phyloP scores from a whole-genome alignment of 2,797 vertebrate species.

The Menidia menidia region DNA sequence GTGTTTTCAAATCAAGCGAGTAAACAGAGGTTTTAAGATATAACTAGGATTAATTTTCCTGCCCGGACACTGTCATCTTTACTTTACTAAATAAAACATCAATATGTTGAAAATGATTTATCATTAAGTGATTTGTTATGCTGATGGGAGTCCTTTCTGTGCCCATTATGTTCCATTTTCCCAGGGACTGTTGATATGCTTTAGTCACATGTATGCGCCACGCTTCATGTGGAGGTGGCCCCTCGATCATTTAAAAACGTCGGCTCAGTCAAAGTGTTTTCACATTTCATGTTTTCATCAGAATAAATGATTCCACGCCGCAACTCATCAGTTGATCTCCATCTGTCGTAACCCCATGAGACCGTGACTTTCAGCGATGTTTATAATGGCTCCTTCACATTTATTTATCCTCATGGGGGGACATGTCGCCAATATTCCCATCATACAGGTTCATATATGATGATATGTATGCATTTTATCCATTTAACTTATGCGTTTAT shows the following conservation, averaged over 20 bases:
- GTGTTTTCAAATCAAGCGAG: slow-evolving; percentile 15
- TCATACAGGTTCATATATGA: neutral
- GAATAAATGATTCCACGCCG: neutral
- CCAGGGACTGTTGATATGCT: slow-evolving; percentile 39
- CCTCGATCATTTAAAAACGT: slow-evolving; percentile 39
- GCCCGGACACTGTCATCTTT: neutral
- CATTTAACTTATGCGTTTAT: neutral
- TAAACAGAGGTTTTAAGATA: slow-evolving; percentile 5
- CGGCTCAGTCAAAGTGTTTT: slow-evolving; percentile 27
- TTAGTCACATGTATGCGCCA: slow-evolving; percentile 65
- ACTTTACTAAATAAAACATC: neutral
- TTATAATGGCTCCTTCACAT: slow-evolving; percentile 1
- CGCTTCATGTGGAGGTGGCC: slow-evolving; percentile 38
- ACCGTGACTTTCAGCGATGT: slow-evolving; percentile 20
- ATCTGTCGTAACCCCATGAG: slow-evolving; percentile 14
- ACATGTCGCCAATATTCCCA: no score
- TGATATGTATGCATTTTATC: slow-evolving; percentile 8
- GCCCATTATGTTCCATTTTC: slow-evolving; percentile 29
- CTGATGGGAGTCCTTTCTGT: neutral
- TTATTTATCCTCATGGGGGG: neutral
- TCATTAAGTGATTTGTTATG: neutral
- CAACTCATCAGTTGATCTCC: slow-evolving; percentile 1
- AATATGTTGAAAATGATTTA: neutral
- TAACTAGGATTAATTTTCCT: neutral
- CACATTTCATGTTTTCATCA: slow-evolving; percentile 11